Base-by-base conservation (phyloP, 1,140 invertebrate genomes). In the Plodia interpunctella region DNA sequence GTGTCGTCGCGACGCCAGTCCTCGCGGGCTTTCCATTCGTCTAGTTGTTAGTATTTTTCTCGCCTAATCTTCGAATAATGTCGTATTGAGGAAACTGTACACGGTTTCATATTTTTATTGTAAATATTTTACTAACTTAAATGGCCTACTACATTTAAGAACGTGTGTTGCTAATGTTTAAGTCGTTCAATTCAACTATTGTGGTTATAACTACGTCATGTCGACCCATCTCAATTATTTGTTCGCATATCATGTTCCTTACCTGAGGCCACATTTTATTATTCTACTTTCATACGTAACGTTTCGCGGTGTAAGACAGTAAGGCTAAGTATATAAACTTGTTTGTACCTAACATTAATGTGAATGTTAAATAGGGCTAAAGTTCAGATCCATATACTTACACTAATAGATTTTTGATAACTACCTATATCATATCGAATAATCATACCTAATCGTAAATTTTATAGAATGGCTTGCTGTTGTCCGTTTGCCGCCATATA, bases 81-180 rank as follows among this genome's bases (percentile, higher is more conserved):
- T 76, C 74, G 66, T 82, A 80, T 74, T 72, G 68, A 68, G 72
- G 67, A 74, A 79, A 78, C 75, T 81, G 74, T 83, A 79, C 79
- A 77, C 72, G 68, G 72, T 80, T 72, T 79, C 76, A 68, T 75
- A 70, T 82, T 76, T 74, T 85, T 81, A 84, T 75, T 88, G 85
- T 88, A 88, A 80, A 87, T 88, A 88, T 84, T 83, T 74, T 80
- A 76, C 65, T 79, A 78, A 75, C 67, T 79, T 78, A 68, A 76
- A 87, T 76, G 83, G 85, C 82, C 83, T 88, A 88, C 62, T 74
- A 80, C 69, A 68, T 80, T 70, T 74, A 80, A 77, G 69, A 68
- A 79, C 70, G 80, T 77, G 76, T 88, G 78, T 86, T 79, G 79
- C 79, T 80, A 80, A 76, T 70, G 57, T 78, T 80, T 76, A 70